Conservation (phyloP, 2,888 invertebrate genomes). For the Amphipoea lucens region DNA sequence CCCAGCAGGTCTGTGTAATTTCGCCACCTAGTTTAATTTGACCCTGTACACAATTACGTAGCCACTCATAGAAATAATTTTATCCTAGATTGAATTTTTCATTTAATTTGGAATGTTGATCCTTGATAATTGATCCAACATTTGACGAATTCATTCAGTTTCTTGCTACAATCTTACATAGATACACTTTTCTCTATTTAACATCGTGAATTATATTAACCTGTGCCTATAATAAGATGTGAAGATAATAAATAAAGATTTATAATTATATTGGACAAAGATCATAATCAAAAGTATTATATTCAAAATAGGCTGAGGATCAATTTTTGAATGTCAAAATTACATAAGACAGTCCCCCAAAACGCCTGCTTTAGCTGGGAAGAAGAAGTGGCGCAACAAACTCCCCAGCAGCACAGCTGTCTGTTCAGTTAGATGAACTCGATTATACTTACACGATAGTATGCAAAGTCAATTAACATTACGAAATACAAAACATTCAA, state of each 20-base stretch:
- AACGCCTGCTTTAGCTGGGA: not conserved
- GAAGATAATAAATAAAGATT: not conserved
- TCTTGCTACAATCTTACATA: not conserved
- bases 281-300: not conserved
- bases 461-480: not conserved
- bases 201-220: not conserved
- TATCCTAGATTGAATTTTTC: not conserved
- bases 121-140: not conserved
- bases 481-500: not conserved
- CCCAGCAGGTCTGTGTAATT: not conserved
- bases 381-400: not conserved
- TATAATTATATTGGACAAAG: not conserved
- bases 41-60: not conserved
- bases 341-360: not conserved
- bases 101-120: not conserved
- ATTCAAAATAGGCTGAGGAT: not conserved
- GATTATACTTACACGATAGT: not conserved
- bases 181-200: not conserved
- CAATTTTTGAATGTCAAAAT: not conserved
- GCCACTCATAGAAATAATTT: no score
- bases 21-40: not conserved
- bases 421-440: not conserved
- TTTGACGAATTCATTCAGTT: not conserved
- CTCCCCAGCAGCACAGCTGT: not conserved
- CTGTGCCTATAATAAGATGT: not conserved